These are phyloP conservation scores for Candidula unifasciata DNA, from an alignment of 2,888 invertebrate genomes.

Conservation along the genomic window DNA sequence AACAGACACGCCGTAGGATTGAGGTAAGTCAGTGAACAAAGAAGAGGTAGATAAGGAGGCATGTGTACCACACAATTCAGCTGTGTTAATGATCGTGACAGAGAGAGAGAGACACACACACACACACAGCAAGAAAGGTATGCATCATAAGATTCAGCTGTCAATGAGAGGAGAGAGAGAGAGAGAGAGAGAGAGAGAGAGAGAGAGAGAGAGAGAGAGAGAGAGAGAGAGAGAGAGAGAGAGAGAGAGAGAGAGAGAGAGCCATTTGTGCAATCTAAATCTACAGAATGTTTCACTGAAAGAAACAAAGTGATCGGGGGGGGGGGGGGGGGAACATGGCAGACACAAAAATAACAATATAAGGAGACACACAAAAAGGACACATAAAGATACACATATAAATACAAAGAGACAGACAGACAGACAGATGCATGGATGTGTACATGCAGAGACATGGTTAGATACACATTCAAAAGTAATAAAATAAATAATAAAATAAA, in stretches of 20 bases:
- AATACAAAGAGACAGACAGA: neutral
- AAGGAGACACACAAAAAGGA: neutral
- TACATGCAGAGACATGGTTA: neutral
- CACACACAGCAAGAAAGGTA: neutral
- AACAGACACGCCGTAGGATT: neutral
- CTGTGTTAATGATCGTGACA: neutral
- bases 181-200: neutral
- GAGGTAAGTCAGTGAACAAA: neutral
- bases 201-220: neutral
- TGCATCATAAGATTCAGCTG: no score
- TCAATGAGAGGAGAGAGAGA: neutral
- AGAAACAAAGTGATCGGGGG: neutral
- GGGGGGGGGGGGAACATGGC: neutral
- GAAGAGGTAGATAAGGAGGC: neutral
- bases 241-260: no score
- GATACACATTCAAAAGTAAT: neutral
- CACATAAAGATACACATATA: neutral
- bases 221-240: neutral
- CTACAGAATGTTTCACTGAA: no score
- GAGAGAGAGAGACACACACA: neutral
- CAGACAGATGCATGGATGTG: neutral
- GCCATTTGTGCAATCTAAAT: no score
- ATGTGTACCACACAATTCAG: neutral
- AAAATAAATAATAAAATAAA: neutral
- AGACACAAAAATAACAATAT: neutral